phyloP scores from a whole-genome alignment of 2,888 invertebrate genomes.

The Sarcophaga carnaria region DNA sequence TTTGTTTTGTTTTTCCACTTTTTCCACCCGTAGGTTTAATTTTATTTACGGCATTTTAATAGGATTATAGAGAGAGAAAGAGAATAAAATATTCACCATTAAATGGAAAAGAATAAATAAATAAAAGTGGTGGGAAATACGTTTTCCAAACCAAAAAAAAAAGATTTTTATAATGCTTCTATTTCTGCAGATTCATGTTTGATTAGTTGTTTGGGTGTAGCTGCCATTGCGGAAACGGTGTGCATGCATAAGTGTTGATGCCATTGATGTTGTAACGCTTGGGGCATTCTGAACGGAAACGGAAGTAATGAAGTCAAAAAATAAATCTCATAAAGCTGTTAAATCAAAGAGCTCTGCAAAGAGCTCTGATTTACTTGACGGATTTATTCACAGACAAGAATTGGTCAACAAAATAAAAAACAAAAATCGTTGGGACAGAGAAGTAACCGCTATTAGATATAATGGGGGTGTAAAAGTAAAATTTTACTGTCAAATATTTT shows the following conservation, averaged over 20 bases:
- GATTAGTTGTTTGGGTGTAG: background rate
- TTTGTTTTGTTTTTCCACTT: background rate
- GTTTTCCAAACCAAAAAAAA: background rate
- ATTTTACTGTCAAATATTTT: too few species aligned
- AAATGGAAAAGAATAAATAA: background rate
- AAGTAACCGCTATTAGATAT: too few species aligned
- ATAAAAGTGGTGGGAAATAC: background rate
- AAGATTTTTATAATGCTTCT: background rate
- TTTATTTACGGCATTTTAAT: conserved; percentile 26
- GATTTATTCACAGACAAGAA: conserved; percentile 6
- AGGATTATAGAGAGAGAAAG: conserved; percentile 18
- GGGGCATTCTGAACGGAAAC: conserved; percentile 30
- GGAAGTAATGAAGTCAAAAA: conserved; percentile 45
- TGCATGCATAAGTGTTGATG: background rate
- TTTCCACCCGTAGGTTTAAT: background rate
- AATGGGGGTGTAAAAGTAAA: too few species aligned
- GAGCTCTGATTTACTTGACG: background rate
- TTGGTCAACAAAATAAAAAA: too few species aligned
- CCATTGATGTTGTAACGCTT: background rate
- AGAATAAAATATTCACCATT: background rate
- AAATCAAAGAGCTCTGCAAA: conserved; percentile 26
- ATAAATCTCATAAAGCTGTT: conserved; percentile 28
- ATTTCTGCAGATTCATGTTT: background rate
- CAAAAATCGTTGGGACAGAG: too few species aligned
- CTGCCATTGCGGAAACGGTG: background rate